phyloP scores from a whole-genome alignment of 2,113 vertebrate genomes.

The Myotis yumanensis region DNA sequence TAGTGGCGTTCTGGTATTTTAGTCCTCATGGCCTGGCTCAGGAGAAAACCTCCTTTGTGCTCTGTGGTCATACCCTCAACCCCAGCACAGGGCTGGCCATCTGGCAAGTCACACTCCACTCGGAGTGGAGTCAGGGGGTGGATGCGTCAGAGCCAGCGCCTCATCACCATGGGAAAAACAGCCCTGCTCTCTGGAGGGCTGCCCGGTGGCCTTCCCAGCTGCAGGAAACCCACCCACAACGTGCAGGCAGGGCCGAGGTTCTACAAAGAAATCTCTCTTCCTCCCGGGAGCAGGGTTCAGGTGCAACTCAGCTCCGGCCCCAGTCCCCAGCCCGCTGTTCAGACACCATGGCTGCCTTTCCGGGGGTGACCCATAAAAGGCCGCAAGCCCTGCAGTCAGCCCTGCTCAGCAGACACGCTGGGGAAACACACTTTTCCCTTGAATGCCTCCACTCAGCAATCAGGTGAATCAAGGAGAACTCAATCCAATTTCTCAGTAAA shows the following conservation, averaged over 20 bases:
- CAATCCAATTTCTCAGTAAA: slow-evolving; percentile 71
- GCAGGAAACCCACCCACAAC: background rate
- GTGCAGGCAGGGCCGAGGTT: background rate
- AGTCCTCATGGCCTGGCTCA: background rate
- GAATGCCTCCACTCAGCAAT: slow-evolving; percentile 52
- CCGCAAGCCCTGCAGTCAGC: rapidly evolving
- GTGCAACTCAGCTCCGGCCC: background rate
- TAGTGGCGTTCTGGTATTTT: background rate
- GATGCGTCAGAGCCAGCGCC: background rate
- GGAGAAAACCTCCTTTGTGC: slow-evolving; percentile 29
- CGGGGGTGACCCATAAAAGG: slow-evolving; percentile 14
- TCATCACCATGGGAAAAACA: background rate
- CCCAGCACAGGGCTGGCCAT: background rate
- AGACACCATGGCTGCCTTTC: background rate
- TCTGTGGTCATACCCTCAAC: background rate
- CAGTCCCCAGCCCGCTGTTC: background rate
- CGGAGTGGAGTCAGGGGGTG: background rate
- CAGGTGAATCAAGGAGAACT: slow-evolving; percentile 63
- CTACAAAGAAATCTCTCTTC: background rate
- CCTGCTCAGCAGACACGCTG: background rate
- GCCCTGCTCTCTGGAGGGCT: background rate
- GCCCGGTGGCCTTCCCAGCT: background rate
- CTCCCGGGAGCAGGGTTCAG: background rate
- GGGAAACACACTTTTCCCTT: slow-evolving; percentile 50
- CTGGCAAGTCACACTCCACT: background rate